phyloP scores from a whole-genome alignment of 2,888 invertebrate genomes.

The Melanotus villosus region DNA sequence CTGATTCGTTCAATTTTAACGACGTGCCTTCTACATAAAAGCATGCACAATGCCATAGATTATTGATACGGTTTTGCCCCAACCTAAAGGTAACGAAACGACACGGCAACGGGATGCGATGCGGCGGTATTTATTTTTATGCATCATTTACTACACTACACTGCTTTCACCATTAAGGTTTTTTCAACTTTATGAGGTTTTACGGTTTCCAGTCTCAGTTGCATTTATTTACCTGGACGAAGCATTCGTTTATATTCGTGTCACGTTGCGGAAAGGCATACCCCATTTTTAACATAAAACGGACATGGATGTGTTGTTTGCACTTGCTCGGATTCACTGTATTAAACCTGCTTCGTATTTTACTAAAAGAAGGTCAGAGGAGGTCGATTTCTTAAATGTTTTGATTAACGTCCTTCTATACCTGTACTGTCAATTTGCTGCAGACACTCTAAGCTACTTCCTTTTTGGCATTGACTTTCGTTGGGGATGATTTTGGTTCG shows the following conservation, averaged over 20 bases:
- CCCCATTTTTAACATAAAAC: neutral
- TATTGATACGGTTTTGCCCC: conserved; percentile 8
- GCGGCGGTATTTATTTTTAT: conserved; percentile 21
- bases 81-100: conserved; percentile 19
- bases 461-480: too few species aligned
- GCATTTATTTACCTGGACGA: conserved; percentile 5
- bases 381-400: too few species aligned
- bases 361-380: too few species aligned
- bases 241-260: neutral
- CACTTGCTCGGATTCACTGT: neutral
- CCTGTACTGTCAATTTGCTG: too few species aligned
- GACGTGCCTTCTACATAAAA: conserved; percentile 4
- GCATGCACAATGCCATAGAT: conserved; percentile 21
- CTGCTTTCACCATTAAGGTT: neutral
- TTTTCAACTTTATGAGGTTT: neutral
- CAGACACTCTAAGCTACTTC: too few species aligned
- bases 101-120: neutral
- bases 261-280: neutral
- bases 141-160: conserved; percentile 17
- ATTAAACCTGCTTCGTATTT: too few species aligned
- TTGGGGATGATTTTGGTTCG: too few species aligned
- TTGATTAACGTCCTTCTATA: too few species aligned
- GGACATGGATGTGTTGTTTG: conserved; percentile 1
- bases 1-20: conserved; percentile 22
- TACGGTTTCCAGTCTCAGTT: neutral